Evolutionary conservation across 2,797 vertebrate genomes (phyloP), one percentile per base, ranked within the genome.

Genomic region (Falco rusticolus): DNA sequence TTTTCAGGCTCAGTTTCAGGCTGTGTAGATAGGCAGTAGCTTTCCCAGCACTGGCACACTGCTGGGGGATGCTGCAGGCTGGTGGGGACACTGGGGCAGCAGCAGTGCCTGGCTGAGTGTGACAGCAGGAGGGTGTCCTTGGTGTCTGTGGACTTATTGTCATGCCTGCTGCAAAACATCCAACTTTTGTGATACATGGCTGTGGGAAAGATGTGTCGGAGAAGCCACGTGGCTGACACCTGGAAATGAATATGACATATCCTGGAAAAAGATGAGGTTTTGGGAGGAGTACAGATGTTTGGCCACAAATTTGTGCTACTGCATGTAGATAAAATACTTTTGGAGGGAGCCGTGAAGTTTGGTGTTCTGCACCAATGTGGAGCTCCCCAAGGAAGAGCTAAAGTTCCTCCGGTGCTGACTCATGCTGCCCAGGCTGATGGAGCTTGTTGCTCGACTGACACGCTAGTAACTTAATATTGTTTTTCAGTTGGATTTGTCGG

Each of bases 181-280:
- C 57, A 47, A 4, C 16, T 64, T 60, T 43, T 75, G 37, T 33
- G 11, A 10, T 41, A 25, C 2, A 1, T 39, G 37, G 26, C 72
- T 5, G 1, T 2, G 22, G 28, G 72, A 50, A 88, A 61, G 20
- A 16, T 1, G 18, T 2, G 1, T 8, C 16, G 1, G 37, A 59
- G 70, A 53, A 34, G 34, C 56, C 33, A 3, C 1, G 9, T 21
- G 45, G 47, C 51, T 84, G 70, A 76, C 10, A 6, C 59, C 29
- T 51, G 3, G 2, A 61, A 83, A 70, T 14, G 19, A 26, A 14
- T 43, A 6, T 43, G 28, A 47, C 1, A 0, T 13, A 12, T 33
- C 47, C 61, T 1, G 3, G 41, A 33, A 78, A 87, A 71, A 5
- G 12, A 20, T 53, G 41, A 83, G 20, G 45, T 33, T 89, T 59